These are phyloP conservation scores for Ophiodon elongatus DNA, from an alignment of 2,113 vertebrate genomes.

Conservation along the genomic window DNA sequence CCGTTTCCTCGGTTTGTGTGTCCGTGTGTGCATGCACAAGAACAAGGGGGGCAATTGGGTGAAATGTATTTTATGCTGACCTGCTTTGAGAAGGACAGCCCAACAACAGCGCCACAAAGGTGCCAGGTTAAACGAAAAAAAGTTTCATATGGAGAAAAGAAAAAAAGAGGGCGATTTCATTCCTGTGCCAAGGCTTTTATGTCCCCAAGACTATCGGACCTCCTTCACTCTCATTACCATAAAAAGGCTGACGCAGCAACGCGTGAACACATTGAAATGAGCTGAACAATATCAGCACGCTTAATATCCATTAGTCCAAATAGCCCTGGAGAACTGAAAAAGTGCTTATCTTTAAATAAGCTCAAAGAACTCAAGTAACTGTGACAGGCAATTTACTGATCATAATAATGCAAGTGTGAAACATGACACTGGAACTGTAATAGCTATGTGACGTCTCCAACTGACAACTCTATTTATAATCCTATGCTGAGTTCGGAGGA, in stretches of 20 bases:
- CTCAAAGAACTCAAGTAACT: conserved; percentile 61
- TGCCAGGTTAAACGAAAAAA: background rate
- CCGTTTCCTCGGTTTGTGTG: background rate
- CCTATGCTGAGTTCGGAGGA: conserved; percentile 9
- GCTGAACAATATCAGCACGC: conserved; percentile 50
- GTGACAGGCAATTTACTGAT: conserved; percentile 72
- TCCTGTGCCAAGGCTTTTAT: conserved; percentile 12
- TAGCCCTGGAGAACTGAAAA: conserved; percentile 52
- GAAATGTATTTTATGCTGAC: background rate
- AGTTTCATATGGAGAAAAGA: background rate
- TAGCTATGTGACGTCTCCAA: conserved; percentile 45
- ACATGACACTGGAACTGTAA: conserved; percentile 68
- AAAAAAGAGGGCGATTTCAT: background rate
- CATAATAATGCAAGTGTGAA: conserved; percentile 59
- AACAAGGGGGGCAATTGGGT: background rate
- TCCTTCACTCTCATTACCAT: conserved; percentile 24
- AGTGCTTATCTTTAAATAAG: conserved; percentile 69
- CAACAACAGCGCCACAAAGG: background rate
- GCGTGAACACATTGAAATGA: conserved; percentile 34
- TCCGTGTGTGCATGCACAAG: background rate
- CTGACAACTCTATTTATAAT: conserved; percentile 74
- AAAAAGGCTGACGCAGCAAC: conserved; percentile 49
- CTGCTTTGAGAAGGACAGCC: background rate
- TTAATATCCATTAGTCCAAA: conserved; percentile 58
- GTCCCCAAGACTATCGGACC: background rate